Base-by-base conservation (phyloP, 2,888 invertebrate species). In the Rotaria socialis region DNA sequence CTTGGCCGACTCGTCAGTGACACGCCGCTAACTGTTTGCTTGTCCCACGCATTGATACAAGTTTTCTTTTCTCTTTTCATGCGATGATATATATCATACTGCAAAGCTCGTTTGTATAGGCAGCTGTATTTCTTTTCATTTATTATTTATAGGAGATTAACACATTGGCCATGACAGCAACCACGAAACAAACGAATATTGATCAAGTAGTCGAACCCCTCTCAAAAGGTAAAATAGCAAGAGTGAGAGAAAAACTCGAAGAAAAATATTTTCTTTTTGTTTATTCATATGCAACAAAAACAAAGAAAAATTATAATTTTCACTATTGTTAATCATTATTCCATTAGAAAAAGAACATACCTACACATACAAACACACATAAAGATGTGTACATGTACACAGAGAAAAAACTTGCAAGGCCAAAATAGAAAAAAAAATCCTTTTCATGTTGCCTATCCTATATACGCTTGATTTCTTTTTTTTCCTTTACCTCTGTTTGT, bases 61-160 rank as follows among this genome's bases (percentile, higher is more conserved):
- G n/a, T n/a, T 47, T 8, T 41, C 7, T 67, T 67, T 35, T 67
- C 7, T 67, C 22, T 35, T 67, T 24, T 41, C 24, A 67, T 35
- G 35, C 19, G 35, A 35, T 67, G 27, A 67, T 16, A 67, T 16
- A 27, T 27, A 35, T 14, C 27, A 67, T 67, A 6, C 35, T 67
- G 14, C 11, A 67, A 67, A 67, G 19, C 35, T 67, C 19, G 35
- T 19, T 6, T 67, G 67, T 19, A 67, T 67, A 56, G 24, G 24
- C 56, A 56, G 24, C 67, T 27, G 27, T 35, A 35, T 67, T 19
- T 67, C 35, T 67, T 35, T 67, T 67, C 35, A 35, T 35, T 41
- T 6, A 27, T 35, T 67, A 67, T 67, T 67, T 35, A 16, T 67
- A 67, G 67, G 67, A 67, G 67, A 67, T 67, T 67, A 67, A 67